A percentile compares a stretch with the other conserved stretches of the same genome.
phyloP scores from a whole-genome alignment of 1,140 invertebrate genomes.

The Dreissena rostriformis region DNA sequence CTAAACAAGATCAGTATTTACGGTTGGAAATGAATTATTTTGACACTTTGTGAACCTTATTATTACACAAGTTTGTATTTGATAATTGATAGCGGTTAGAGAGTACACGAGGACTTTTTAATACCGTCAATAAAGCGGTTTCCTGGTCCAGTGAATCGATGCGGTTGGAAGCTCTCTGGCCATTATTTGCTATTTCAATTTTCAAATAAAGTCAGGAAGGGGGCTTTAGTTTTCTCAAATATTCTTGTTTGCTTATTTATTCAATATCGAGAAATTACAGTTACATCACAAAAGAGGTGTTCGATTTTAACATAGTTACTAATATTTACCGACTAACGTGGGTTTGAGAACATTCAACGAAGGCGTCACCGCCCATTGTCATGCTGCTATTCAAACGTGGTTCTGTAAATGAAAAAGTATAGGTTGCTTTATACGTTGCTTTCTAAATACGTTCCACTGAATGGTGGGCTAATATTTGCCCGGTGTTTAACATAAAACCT shows the following conservation, averaged over 20 bases:
- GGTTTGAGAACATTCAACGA: slow-evolving; percentile 34
- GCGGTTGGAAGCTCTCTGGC: not conserved
- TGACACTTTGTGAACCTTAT: slow-evolving; percentile 5
- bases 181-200: slow-evolving; percentile 35
- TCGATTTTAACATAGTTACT: slow-evolving; percentile 54
- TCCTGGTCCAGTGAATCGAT: slow-evolving; percentile 21
- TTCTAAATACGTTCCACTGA: slow-evolving; percentile 12
- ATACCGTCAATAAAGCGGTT: slow-evolving; percentile 8
- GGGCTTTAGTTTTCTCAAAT: slow-evolving; percentile 57
- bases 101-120: slow-evolving; percentile 13
- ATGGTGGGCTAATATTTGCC: slow-evolving; percentile 1
- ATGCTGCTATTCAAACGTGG: slow-evolving; percentile 20
- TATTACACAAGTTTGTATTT: slow-evolving; percentile 16
- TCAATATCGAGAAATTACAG: slow-evolving; percentile 48
- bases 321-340: slow-evolving; percentile 35
- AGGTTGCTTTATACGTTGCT: slow-evolving; percentile 39
- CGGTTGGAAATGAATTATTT: slow-evolving; percentile 35
- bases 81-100: slow-evolving; percentile 28
- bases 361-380: slow-evolving; percentile 36
- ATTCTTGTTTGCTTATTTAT: slow-evolving; percentile 57
- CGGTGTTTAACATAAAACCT: not conserved
- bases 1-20: slow-evolving; percentile 23
- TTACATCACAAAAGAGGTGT: slow-evolving; percentile 55
- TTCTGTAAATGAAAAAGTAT: slow-evolving; percentile 33
- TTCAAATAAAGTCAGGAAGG: slow-evolving; percentile 34